Evolutionary conservation across 2,888 invertebrate species (phyloP).

Genomic region (Calliphora vomitoria): DNA sequence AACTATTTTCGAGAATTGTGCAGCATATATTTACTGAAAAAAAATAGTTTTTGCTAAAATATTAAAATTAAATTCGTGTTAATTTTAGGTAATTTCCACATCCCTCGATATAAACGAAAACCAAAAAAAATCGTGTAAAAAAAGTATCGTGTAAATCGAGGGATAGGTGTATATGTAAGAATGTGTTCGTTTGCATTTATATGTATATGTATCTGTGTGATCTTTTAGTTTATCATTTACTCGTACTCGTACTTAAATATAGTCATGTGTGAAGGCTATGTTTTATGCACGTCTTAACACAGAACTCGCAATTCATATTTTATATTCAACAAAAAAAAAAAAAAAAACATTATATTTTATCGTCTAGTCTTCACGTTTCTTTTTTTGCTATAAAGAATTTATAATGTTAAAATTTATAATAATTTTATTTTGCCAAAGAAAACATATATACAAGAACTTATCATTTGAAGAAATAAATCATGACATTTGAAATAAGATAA

Average conservation of each 20-base stretch:
- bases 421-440: constrained; percentile 36
- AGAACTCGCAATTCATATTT: constrained; percentile 63
- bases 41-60: no score
- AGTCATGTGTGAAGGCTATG: constrained; percentile 58
- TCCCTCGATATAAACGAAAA: no score
- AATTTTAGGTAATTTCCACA: no score
- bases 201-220: neutral
- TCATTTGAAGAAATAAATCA: constrained; percentile 45
- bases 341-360: constrained; percentile 29
- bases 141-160: no score
- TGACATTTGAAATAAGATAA: constrained; percentile 33
- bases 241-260: constrained; percentile 27
- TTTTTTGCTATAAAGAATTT: neutral
- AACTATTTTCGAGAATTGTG: no score
- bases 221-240: constrained; percentile 19
- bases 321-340: constrained; percentile 32
- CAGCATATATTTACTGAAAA: no score
- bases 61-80: no score
- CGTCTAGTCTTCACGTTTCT: constrained; percentile 5
- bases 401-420: constrained; percentile 33
- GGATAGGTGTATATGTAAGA: no score
- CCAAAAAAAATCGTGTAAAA: no score
- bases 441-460: neutral
- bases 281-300: constrained; percentile 68
- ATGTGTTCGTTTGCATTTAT: no score